Evolutionary conservation across 2,888 invertebrate genomes (phyloP).

Genomic region (Lottia scabra): DNA sequence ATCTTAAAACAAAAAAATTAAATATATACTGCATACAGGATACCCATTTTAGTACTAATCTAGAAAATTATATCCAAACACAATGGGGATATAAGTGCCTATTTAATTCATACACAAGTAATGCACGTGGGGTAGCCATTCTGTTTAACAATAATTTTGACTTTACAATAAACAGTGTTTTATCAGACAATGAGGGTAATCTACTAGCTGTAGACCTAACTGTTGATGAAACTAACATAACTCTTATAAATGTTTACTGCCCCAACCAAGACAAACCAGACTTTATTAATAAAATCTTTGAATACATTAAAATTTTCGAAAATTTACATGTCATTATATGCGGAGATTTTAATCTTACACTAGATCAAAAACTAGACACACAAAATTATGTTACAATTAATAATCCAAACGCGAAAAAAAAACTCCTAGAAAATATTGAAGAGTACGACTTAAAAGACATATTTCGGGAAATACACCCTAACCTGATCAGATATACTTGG

Average conservation of each 20-base stretch:
- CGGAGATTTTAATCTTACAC: constrained; percentile 8
- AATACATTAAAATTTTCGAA: not conserved
- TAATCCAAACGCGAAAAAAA: constrained; percentile 16
- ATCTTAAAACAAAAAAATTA: not conserved
- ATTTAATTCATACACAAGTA: not conserved
- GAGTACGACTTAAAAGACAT: constrained; percentile 1
- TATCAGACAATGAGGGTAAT: not conserved
- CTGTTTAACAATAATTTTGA: not conserved
- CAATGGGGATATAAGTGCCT: no score
- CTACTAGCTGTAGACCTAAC: not conserved
- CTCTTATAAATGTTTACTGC: constrained; percentile 13
- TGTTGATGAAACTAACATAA: not conserved
- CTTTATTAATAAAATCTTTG: constrained; percentile 6
- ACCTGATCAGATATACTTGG: not conserved
- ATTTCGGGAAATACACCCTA: not conserved
- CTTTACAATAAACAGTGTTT: not conserved
- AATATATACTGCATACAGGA: not conserved
- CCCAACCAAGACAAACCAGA: constrained; percentile 14
- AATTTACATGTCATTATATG: not conserved
- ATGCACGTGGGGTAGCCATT: not conserved
- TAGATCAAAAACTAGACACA: constrained; percentile 2
- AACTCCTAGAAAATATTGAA: constrained; percentile 4
- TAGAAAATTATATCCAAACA: not conserved
- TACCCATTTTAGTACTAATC: not conserved
- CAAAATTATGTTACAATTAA: constrained; percentile 7